Conservation (phyloP, 2,888 invertebrate species). For the Nephrotoma appendiculata region DNA sequence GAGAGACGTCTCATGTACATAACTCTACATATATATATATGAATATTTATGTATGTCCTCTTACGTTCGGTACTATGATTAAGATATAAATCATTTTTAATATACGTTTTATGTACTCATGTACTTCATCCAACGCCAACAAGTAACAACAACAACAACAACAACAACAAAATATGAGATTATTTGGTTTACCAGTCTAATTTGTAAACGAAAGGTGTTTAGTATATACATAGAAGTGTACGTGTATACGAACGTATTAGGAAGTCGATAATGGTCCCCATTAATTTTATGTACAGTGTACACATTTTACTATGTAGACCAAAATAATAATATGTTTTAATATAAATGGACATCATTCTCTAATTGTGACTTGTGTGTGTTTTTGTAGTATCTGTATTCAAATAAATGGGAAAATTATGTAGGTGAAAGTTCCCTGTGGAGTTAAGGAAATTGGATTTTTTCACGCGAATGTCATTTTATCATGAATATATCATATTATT, state of each 20-base stretch:
- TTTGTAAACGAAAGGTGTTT: neutral
- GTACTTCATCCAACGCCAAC: neutral
- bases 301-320: neutral
- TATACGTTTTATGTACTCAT: neutral
- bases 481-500: neutral
- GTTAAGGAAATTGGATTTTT: neutral
- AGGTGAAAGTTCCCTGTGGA: neutral
- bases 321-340: neutral
- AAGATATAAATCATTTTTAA: neutral
- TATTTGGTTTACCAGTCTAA: neutral
- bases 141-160: too few species aligned
- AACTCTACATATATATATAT: neutral
- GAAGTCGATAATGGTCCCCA: neutral
- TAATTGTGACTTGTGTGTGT: neutral
- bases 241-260: neutral
- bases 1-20: neutral
- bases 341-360: neutral
- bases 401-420: neutral
- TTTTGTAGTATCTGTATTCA: neutral
- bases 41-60: neutral
- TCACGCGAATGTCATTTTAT: neutral
- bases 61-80: neutral
- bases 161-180: neutral
- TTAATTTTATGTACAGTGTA: neutral
- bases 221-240: neutral